These are phyloP conservation scores for Ia io DNA, from an alignment of 2,113 vertebrate genomes.

Conservation along the genomic window DNA sequence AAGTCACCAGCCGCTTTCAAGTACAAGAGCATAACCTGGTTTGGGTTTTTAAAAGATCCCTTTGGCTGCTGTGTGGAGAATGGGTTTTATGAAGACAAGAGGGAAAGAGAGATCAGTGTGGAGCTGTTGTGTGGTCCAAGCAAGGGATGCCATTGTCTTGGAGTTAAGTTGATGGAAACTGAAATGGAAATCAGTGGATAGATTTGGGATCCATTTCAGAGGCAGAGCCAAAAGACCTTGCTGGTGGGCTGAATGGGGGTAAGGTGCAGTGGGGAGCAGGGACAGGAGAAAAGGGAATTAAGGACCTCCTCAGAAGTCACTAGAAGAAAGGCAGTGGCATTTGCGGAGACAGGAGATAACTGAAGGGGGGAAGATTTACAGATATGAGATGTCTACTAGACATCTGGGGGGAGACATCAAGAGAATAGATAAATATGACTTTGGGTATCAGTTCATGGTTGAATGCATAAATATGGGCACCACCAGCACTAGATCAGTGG, in stretches of 20 bases:
- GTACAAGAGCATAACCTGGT: neutral
- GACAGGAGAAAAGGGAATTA: neutral
- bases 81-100: neutral
- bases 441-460: neutral
- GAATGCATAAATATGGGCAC: neutral
- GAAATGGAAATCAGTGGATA: neutral
- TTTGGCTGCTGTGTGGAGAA: neutral
- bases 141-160: neutral
- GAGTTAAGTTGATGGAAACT: neutral
- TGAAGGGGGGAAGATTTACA: neutral
- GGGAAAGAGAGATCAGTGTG: neutral
- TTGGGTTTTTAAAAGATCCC: neutral
- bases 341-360: neutral
- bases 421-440: neutral
- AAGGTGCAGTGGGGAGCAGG: rapidly evolving
- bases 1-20: neutral
- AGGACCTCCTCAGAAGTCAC: neutral
- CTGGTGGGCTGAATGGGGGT: neutral
- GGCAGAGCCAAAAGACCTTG: neutral
- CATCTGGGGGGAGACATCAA: neutral
- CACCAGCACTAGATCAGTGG: neutral
- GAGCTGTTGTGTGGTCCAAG: neutral
- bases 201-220: neutral
- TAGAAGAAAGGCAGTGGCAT: neutral
- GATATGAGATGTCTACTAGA: neutral